Base-by-base conservation (phyloP, 2,113 vertebrate species). In the Vicugna pacos region DNA sequence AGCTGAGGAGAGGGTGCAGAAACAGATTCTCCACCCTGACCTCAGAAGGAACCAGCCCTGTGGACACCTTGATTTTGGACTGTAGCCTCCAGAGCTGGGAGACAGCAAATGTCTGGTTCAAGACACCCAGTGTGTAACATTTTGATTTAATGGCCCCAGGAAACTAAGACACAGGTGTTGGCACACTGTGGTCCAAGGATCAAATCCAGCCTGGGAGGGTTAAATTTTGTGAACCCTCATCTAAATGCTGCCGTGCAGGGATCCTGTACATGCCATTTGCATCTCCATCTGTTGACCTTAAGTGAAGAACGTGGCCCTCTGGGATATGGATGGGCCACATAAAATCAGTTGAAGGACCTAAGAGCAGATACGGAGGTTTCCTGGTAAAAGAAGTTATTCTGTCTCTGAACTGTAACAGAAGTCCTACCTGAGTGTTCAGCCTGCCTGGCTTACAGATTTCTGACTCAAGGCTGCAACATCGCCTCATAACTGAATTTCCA, bases 21-120 rank as follows among this genome's bases (percentile, higher is more conserved):
- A 12, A 5, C 50, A 4, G 35, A 19, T 4, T 46, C 52, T 5
- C 46, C 26, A 10, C 22, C 5, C 1, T 0, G 5, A 19, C 35
- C 65, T 75, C 56, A 24, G 65, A 42, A 35, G 42, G 56, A 62
- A 54, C 17, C n/a, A 32, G 30, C 80, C 24, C 19, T 19, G 9
- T 9, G 0, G 6, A 56, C 60, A 56, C 28, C 35, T 32, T 46
- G 76, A 56, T 12, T 56, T 80, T 32, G 30, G 50, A 42, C 28
- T 9, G 19, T 8, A 56, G 76, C 76, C 35, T 24, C 62, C 14
- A 46, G 75, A 46, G 2, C 48, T 10, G 58, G 0, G n/a, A 38
- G 62, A n/a, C 42, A 16, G 75, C 54, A 38, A 15, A 11, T 54
- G 22, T 38, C 80, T 38, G 22, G 24, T 20, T 19, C 8, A 15